Evolutionary conservation across 2,888 invertebrate genomes (phyloP).

Genomic region (Scaptomyza parva): DNA sequence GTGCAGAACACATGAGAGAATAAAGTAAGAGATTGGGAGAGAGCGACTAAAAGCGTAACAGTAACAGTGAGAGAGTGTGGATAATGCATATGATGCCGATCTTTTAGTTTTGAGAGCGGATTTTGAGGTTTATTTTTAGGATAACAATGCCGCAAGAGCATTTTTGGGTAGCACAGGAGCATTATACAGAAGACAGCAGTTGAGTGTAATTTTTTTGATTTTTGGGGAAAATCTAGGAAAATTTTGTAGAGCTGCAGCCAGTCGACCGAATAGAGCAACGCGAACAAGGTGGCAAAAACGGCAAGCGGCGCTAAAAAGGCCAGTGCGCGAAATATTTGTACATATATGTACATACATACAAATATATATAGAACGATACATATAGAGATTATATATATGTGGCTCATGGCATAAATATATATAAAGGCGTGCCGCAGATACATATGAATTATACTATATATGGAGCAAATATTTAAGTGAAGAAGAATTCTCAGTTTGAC

Average conservation of each 20-base stretch:
- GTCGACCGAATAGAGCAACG: constrained; percentile 75
- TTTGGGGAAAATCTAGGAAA: constrained; percentile 64
- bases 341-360: constrained; percentile 23
- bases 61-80: constrained; percentile 2
- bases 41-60: constrained; percentile 1
- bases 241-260: constrained; percentile 60
- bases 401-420: constrained; percentile 42
- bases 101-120: constrained; percentile 23
- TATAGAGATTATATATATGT: constrained; percentile 49
- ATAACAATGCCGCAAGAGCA: constrained; percentile 71
- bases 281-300: constrained; percentile 61
- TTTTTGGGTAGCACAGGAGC: constrained; percentile 41
- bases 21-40: constrained; percentile 9
- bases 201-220: constrained; percentile 28
- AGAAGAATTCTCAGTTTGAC: constrained; percentile 53
- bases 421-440: constrained; percentile 21
- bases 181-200: constrained; percentile 56
- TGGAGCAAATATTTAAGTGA: constrained; percentile 45
- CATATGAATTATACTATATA: constrained; percentile 50
- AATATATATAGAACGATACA: constrained; percentile 30
- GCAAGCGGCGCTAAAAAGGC: constrained; percentile 45
- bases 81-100: constrained; percentile 17
- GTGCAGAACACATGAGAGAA: constrained; percentile 44
- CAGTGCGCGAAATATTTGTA: constrained; percentile 65
- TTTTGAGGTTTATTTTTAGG: constrained; percentile 69